A percentile compares a stretch with the other conserved stretches of the same genome.
phyloP scores from a whole-genome alignment of 1,140 invertebrate genomes.

The Diorhabda sublineata region DNA sequence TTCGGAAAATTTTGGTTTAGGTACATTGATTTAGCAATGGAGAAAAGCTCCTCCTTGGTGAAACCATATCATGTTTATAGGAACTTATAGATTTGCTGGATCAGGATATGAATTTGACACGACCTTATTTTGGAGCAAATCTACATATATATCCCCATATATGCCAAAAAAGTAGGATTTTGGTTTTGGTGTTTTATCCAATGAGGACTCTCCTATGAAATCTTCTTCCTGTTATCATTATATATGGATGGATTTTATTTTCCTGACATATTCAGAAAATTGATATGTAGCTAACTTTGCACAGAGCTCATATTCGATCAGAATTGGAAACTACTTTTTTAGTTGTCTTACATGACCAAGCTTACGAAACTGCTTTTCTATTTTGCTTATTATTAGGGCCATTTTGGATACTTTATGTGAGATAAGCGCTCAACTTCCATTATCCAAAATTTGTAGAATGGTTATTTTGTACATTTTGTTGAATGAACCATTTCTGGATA shows the following conservation, averaged over 20 bases:
- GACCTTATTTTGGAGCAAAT: background rate
- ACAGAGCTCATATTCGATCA: background rate
- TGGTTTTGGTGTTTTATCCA: background rate
- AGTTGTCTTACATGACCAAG: background rate
- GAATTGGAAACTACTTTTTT: background rate
- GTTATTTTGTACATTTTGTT: background rate
- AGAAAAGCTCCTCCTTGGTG: background rate
- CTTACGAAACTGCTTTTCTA: background rate
- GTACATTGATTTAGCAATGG: background rate
- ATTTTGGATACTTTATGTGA: background rate
- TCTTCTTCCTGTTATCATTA: background rate
- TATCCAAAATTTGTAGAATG: background rate
- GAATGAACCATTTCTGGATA: background rate
- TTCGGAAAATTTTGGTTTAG: background rate
- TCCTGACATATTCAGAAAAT: background rate
- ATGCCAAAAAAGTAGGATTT: background rate
- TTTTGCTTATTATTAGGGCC: background rate
- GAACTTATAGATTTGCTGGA: background rate
- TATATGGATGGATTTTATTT: background rate
- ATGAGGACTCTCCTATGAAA: background rate
- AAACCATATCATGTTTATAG: background rate
- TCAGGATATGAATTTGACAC: background rate
- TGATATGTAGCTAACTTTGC: background rate
- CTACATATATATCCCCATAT: background rate
- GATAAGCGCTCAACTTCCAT: background rate